Conservation (phyloP, 2,797 vertebrate species). For the Gymnoscopelus microlampas region DNA sequence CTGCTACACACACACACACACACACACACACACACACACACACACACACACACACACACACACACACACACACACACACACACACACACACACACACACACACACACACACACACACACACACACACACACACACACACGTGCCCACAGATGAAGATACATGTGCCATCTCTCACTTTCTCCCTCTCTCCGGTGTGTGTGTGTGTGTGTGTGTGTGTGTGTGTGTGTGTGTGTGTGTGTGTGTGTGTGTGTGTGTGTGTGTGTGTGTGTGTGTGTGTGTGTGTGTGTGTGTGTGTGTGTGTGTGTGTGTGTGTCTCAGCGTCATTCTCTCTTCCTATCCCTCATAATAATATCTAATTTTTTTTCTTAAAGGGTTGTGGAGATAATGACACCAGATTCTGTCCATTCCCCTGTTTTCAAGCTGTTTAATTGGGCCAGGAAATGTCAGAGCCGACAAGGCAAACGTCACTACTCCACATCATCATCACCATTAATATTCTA, state of each 20-base stretch:
- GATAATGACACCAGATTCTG: conserved; percentile 5
- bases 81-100: too few species aligned
- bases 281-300: too few species aligned
- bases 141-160: conserved; percentile 15
- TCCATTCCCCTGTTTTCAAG: conserved; percentile 20
- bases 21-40: too few species aligned
- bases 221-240: too few species aligned
- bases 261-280: too few species aligned
- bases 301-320: too few species aligned
- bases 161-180: conserved; percentile 7
- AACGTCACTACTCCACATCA: neutral
- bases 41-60: too few species aligned
- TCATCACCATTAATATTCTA: conserved; percentile 33
- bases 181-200: neutral
- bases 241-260: too few species aligned
- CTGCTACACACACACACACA: too few species aligned
- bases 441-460: conserved; percentile 24
- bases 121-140: conserved; percentile 9
- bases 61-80: too few species aligned
- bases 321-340: conserved; percentile 7
- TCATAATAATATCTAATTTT: conserved; percentile 17
- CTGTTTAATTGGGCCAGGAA: conserved; percentile 28
- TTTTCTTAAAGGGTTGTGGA: neutral
- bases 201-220: conserved; percentile 8
- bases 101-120: conserved; percentile 8